phyloP scores from a whole-genome alignment of 2,888 invertebrate species.

The Dasysyrphus tricinctus region DNA sequence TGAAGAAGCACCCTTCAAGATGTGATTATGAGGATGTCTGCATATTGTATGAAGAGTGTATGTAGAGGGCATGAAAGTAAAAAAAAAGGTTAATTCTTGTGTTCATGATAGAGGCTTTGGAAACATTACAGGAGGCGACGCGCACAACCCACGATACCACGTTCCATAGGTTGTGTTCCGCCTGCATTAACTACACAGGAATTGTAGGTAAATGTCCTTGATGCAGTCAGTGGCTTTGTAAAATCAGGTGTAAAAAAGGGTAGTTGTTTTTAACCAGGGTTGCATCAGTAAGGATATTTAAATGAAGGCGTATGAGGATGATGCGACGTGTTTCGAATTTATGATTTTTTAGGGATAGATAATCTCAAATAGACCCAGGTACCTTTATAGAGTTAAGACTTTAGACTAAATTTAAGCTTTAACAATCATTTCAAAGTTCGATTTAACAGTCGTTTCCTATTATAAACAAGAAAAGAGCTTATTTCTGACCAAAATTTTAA shows the following conservation, averaged over 20 bases:
- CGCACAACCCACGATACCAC: conserved; percentile 33
- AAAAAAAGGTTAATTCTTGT: conserved; percentile 54
- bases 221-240: conserved; percentile 52
- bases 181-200: conserved; percentile 31
- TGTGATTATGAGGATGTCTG: conserved; percentile 66
- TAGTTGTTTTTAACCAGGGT: conserved; percentile 11
- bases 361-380: too few species aligned
- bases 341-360: too few species aligned
- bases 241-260: conserved; percentile 52
- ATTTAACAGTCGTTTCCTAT: too few species aligned
- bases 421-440: too few species aligned
- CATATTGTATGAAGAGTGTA: neutral
- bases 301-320: neutral
- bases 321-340: too few species aligned
- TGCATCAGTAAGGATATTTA: neutral
- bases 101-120: conserved; percentile 33
- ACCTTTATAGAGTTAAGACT: too few species aligned
- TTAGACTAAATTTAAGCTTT: too few species aligned
- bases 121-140: conserved; percentile 30
- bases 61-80: neutral
- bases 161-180: conserved; percentile 26
- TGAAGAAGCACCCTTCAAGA: conserved; percentile 71
- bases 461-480: too few species aligned
- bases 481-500: too few species aligned
- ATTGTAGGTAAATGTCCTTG: conserved; percentile 60